A percentile compares a stretch with the other conserved stretches of the same genome.
Conservation (phyloP, 2,797 vertebrate genomes). For the Enteromius trimaculatus region DNA sequence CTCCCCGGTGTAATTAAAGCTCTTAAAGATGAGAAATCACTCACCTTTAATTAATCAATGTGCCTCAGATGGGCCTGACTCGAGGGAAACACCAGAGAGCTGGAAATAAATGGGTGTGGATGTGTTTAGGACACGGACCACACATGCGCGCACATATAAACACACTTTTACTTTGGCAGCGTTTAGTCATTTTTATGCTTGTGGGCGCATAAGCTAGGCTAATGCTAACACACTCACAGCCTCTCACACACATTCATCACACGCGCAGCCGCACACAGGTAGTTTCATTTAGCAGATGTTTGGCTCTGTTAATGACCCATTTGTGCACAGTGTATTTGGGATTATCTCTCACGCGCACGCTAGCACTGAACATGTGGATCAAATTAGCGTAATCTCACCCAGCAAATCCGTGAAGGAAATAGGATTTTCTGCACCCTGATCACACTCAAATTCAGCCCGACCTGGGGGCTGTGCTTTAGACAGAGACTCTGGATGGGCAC, state of each 20-base stretch:
- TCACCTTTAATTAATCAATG: slow-evolving; percentile 79
- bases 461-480: background rate
- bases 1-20: slow-evolving; percentile 73
- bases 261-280: slow-evolving; percentile 34
- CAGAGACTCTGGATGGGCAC: background rate
- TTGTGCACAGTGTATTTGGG: slow-evolving; percentile 61
- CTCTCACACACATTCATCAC: slow-evolving; percentile 21
- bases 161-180: slow-evolving; percentile 1
- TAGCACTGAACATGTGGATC: slow-evolving; percentile 67
- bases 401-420: slow-evolving; percentile 71
- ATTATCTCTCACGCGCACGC: slow-evolving; percentile 69
- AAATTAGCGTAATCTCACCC: slow-evolving; percentile 71
- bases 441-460: slow-evolving; percentile 36
- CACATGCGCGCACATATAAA: slow-evolving; percentile 46
- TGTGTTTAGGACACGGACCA: slow-evolving; percentile 37
- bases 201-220: background rate
- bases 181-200: slow-evolving; percentile 28
- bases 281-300: slow-evolving; percentile 56
- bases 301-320: slow-evolving; percentile 51
- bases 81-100: slow-evolving; percentile 48
- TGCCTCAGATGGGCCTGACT: slow-evolving; percentile 59
- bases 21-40: slow-evolving; percentile 77
- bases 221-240: slow-evolving; percentile 10
- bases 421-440: slow-evolving; percentile 67
- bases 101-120: slow-evolving; percentile 48